Evolutionary conservation across 2,888 invertebrate genomes (phyloP).

Genomic region (Diadegma fenestrale): DNA sequence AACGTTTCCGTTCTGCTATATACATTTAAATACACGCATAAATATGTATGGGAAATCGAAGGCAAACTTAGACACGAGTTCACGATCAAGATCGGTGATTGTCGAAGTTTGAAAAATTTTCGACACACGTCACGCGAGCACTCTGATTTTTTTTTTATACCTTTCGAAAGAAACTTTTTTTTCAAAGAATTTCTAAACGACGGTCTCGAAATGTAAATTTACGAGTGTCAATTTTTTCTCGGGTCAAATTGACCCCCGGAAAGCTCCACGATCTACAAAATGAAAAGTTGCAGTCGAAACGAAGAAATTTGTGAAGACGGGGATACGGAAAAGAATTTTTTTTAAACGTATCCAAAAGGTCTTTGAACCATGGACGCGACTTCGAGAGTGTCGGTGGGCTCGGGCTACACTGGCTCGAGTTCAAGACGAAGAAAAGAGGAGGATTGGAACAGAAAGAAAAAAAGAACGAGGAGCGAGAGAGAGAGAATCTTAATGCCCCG

Average conservation of each 20-base stretch:
- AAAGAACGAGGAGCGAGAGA: slow-evolving; percentile 53
- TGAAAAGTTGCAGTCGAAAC: too few species aligned
- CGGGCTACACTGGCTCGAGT: neutral
- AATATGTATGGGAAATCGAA: neutral
- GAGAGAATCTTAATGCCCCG: slow-evolving; percentile 80
- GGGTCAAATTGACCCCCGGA: too few species aligned
- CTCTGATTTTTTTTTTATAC: neutral
- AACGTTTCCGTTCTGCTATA: slow-evolving; percentile 64
- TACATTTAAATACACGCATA: neutral
- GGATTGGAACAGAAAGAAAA: slow-evolving; percentile 67
- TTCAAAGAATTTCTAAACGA: neutral
- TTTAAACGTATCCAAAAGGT: slow-evolving; percentile 2
- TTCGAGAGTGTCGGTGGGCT: slow-evolving; percentile 49
- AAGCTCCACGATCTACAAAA: too few species aligned
- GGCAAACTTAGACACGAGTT: neutral
- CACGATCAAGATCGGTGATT: neutral
- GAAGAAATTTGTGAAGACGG: too few species aligned
- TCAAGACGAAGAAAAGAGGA: slow-evolving; percentile 36
- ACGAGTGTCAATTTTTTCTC: too few species aligned
- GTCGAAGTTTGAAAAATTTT: neutral
- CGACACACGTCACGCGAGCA: neutral
- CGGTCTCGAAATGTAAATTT: neutral
- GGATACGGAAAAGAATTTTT: slow-evolving; percentile 9
- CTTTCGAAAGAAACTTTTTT: neutral
- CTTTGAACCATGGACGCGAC: slow-evolving; percentile 38